Evolutionary conservation across 2,888 invertebrate genomes (phyloP), one percentile per base, ranked within the genome.

Genomic region (Drosophila kambysellisi): DNA sequence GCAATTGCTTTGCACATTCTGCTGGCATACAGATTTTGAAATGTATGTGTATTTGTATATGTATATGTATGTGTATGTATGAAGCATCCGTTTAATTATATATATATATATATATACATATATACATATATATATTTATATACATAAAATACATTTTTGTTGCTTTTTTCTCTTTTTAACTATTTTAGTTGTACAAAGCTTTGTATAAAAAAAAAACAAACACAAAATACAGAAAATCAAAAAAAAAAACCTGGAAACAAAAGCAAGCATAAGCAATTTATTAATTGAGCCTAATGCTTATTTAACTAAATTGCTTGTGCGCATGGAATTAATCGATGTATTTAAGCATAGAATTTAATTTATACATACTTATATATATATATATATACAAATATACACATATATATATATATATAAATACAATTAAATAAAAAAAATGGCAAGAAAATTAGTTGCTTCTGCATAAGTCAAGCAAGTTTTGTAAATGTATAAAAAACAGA

Each of bases 101-200:
- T 62, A 39, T 53, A 20, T 62, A 39, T 53, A 20, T 52, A 58
- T 43, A 41, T 12, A 46, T 50, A 56, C 50, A 60, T 48, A 39
- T 54, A 63, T 63, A 46, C 61, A 53, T 52, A 52, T 48, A 52
- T 76, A 59, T 57, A 51, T 75, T 69, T 70, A 70, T 59, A 50
- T 76, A 72, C 74, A 74, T 73, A 66, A 70, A 70, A 74, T 59
- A 70, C 75, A 79, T 75, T 83, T 88, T 88, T 86, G 90, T 87
- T 90, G 90, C 83, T 86, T 86, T 85, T 83, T 85, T 83, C 70
- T 79, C 76, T 81, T 89, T 88, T 74, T 79, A 85, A 81, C 79
- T 89, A 89, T 70, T 90, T 90, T 91, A 91, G 91, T 91, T 91
- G 90, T 90, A 90, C 88, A 90, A 91, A 91, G 76, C 90, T 81